Conservation (phyloP, 1,140 invertebrate species). For the Coenobita brevimanus region DNA sequence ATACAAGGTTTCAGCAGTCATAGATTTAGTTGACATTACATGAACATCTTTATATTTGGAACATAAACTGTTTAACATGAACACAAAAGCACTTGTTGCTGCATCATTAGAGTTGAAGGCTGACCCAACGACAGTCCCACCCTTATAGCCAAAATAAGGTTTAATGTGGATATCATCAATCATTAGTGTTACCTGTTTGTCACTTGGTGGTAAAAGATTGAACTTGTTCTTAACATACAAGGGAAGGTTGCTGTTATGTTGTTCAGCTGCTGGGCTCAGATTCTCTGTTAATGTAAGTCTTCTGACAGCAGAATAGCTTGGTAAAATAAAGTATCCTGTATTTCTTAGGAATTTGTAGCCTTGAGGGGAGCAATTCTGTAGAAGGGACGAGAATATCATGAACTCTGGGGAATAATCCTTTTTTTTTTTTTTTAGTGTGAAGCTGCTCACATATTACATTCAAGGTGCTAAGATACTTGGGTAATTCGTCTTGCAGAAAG, state of each 20-base stretch:
- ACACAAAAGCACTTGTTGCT: constrained; percentile 64
- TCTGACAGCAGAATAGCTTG: constrained; percentile 14
- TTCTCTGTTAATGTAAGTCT: constrained; percentile 12
- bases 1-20: no score
- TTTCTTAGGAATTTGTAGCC: constrained; percentile 14
- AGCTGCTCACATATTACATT: background rate
- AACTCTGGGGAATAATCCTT: constrained; percentile 14
- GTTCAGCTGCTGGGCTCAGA: background rate
- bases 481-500: background rate
- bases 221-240: constrained; percentile 30
- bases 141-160: constrained; percentile 62
- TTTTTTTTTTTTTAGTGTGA: constrained; percentile 3
- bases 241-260: constrained; percentile 7
- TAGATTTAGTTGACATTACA: constrained; percentile 43
- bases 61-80: constrained; percentile 66
- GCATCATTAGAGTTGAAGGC: constrained; percentile 52
- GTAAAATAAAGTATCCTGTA: constrained; percentile 14
- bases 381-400: constrained; percentile 15
- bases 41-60: no score
- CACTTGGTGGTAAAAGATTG: background rate
- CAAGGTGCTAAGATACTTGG: background rate
- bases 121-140: constrained; percentile 61
- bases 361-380: constrained; percentile 28
- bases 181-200: constrained; percentile 47
- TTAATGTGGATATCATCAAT: constrained; percentile 69